Base-by-base conservation (phyloP, 2,888 invertebrate species). In the Cheilosia vernalis region DNA sequence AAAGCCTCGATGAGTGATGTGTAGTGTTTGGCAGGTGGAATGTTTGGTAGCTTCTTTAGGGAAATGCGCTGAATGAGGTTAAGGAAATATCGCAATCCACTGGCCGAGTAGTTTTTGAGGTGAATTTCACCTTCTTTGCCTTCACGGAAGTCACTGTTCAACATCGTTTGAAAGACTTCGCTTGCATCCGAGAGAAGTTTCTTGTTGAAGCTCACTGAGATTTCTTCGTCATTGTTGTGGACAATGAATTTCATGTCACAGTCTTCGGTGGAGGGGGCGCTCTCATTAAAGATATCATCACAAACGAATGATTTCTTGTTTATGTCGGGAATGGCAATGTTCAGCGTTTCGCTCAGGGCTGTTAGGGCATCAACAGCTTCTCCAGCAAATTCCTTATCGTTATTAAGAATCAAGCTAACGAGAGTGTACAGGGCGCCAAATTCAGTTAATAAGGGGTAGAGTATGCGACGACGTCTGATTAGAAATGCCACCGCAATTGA, bases 101-200 rank as follows among this genome's bases (percentile, higher is more conserved):
- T 88, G 2, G 89, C 90, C 7, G 90, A 90, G 60, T 90, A 91
- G 19, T 89, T 89, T n/a, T 87, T 88, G n/a, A 92, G 87, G 58
- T 91, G 90, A 9, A 92, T 90, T 85, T 91, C 91, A 15, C 91
- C 90, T 37, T 91, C 90, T 33, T 91, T 90, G 1, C 91, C 90
- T 81, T 92, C 92, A 13, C 90, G 90, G 51, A 92, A 92, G 69
- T 90, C 89, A 80, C 92, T 92, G 63, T 91, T 92, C 5, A 92
- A 88, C 92, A 92, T 92, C 42, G 91, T 89, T 83, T 91, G 90
- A 79, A 92, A 92, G 9, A 92, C 92, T 73, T 92, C 92, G 78
- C 92, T 92, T 64, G 89, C 89, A 33, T 90, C 88, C 47, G 90
- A 91, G 5, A 92, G 88, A 55, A 91, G 73, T 79, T 90, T 89